Evolutionary conservation across 2,113 vertebrate species (phyloP).

Genomic region (Pampusana beccarii): DNA sequence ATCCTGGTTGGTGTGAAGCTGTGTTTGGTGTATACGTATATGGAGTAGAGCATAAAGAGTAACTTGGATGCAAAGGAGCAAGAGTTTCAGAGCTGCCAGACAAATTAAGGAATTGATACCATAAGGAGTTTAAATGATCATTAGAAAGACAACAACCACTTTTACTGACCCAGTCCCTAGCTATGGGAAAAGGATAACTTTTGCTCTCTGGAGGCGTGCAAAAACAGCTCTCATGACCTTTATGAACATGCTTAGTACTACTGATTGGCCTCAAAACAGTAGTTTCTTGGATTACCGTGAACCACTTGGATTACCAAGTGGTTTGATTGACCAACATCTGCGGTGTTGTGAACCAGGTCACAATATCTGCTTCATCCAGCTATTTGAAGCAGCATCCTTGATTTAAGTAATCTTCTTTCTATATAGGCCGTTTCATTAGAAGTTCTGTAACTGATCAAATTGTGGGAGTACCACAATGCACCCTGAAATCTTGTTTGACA

Average conservation of each 20-base stretch:
- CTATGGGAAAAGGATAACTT: not conserved
- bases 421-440: not conserved
- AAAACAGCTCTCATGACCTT: not conserved
- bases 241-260: not conserved
- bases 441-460: not conserved
- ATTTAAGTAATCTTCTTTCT: not conserved
- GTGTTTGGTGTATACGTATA: not conserved
- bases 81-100: not conserved
- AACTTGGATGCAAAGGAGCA: not conserved
- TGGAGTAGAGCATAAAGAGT: not conserved
- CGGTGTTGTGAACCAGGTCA: not conserved
- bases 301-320: not conserved
- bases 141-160: not conserved
- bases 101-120: not conserved
- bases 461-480: not conserved
- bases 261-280: not conserved
- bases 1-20: not conserved
- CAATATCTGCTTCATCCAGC: not conserved
- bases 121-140: not conserved
- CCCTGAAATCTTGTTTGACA: not conserved
- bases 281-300: not conserved
- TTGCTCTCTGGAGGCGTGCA: not conserved
- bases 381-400: not conserved
- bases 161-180: not conserved
- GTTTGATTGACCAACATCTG: not conserved